Base-by-base conservation (phyloP, 2,113 vertebrate species). In the Calonectris borealis region DNA sequence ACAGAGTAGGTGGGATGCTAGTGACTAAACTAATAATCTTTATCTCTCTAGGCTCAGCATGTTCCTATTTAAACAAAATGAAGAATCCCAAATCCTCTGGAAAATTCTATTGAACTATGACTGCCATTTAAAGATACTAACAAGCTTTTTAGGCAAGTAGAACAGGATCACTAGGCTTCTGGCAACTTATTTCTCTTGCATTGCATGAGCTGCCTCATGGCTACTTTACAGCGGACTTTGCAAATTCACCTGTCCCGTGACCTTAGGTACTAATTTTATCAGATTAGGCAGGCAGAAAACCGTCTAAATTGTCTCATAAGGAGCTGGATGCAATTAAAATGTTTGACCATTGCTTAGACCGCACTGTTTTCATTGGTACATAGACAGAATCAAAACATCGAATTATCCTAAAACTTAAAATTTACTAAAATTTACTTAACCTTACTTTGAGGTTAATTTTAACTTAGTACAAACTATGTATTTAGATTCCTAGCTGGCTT, bases 1-100 rank as follows among this genome's bases (percentile, higher is more conserved):
- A 88, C 10, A 57, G 76, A 86, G 83, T 34, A 93, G 76, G 83
- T 48, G 88, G 85, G 72, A 90, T 68, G 64, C 32, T 51, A 70
- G 71, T 94, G 86, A 97, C 92, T 88, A 71, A 94, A 87, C 26
- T 24, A 71, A 78, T 64, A 58, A 86, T 86, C 71, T 78, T 87
- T n/a, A 38, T 44, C 58, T 83, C 66, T 80, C 54, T 17, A 78
- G 13, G 68, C 38, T 60, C 82, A 52, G 36, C n/a, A 84, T 94
- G 78, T 88, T 90, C 51, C 85, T 82, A 3, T 68, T 92, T 38
- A 81, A 88, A 90, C n/a, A 70, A 77, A 83, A 73, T 8, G 7
- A 92, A 84, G 86, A 83, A 83, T 66, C 40, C 2, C 19, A 65
- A 46, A 38, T n/a, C 32, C 75, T 90, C 83, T 95, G 78, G 90